Percentiles rank a stretch among this genome's conserved stretches.
These are phyloP conservation scores for Schizopygopsis malacanthus DNA, from an alignment of 2,797 vertebrate species.

Conservation along the genomic window DNA sequence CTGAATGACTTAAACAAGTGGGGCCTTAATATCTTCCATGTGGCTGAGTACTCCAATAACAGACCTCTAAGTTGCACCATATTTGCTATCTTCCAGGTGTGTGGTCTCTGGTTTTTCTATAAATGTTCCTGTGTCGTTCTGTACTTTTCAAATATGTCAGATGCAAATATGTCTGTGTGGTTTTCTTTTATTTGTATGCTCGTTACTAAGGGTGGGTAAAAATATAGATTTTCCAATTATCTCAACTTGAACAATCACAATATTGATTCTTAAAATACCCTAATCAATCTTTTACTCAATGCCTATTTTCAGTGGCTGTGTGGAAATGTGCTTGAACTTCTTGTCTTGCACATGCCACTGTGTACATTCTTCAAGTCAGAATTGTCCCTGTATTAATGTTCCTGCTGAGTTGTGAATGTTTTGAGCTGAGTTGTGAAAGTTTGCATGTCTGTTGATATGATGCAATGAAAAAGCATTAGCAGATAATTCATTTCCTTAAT, in stretches of 20 bases:
- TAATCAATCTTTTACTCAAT: not conserved
- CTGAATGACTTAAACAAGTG: conserved; percentile 93
- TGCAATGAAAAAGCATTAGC: not conserved
- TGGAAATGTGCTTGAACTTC: not conserved
- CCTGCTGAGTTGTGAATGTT: not conserved
- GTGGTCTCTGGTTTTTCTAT: not conserved
- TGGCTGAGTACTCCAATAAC: conserved; percentile 91
- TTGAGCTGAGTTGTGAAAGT: not conserved
- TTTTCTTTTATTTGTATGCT: not conserved
- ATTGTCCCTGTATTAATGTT: not conserved
- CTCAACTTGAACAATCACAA: not conserved
- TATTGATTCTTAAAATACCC: not conserved
- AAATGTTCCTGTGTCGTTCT: not conserved
- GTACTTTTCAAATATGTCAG: not conserved
- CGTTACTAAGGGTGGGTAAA: not conserved
- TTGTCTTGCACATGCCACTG: not conserved
- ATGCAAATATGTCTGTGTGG: not conserved
- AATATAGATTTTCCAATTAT: not conserved
- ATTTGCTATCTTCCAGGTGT: conserved; percentile 92
- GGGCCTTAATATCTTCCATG: conserved; percentile 95
- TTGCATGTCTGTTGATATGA: not conserved
- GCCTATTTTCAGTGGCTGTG: not conserved
- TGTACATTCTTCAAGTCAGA: not conserved
- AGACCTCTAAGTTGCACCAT: conserved; percentile 92
- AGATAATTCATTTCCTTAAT: not conserved